These are phyloP conservation scores for Hemichromis elongatus DNA, from an alignment of 2,113 vertebrate species.

Conservation along the genomic window DNA sequence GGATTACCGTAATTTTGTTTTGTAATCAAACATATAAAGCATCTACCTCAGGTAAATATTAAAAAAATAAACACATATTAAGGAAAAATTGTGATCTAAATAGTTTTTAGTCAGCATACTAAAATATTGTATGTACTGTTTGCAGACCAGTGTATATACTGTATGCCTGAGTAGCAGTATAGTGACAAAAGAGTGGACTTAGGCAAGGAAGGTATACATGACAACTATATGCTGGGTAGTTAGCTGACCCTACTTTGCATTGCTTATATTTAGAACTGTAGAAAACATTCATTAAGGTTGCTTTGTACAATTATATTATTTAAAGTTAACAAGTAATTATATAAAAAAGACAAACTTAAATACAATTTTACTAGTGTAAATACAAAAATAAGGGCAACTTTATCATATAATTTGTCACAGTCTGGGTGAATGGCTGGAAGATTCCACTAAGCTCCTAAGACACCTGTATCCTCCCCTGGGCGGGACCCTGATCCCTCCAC, in stretches of 20 bases:
- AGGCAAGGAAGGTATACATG: background rate
- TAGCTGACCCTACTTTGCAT: too few relatives aligned
- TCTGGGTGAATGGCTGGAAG: too few relatives aligned
- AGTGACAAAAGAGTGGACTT: background rate
- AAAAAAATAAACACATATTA: background rate
- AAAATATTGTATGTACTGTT: background rate
- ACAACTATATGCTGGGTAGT: too few relatives aligned
- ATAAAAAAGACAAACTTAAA: fast-evolving
- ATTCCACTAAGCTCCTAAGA: too few relatives aligned
- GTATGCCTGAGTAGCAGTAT: background rate
- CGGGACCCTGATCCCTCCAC: too few relatives aligned
- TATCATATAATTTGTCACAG: background rate
- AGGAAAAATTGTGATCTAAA: background rate
- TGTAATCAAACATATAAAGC: background rate
- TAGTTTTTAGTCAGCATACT: background rate
- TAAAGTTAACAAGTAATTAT: background rate
- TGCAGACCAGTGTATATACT: background rate
- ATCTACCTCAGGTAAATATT: background rate
- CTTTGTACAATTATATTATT: background rate
- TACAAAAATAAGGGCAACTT: background rate
- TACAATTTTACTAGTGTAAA: background rate
- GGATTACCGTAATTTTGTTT: background rate
- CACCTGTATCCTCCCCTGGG: too few relatives aligned
- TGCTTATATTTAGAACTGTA: too few relatives aligned
- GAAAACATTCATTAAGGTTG: background rate